Evolutionary conservation across 1,140 invertebrate species (phyloP), one percentile per base, ranked within the genome.

Genomic region (Melitaea cinxia): DNA sequence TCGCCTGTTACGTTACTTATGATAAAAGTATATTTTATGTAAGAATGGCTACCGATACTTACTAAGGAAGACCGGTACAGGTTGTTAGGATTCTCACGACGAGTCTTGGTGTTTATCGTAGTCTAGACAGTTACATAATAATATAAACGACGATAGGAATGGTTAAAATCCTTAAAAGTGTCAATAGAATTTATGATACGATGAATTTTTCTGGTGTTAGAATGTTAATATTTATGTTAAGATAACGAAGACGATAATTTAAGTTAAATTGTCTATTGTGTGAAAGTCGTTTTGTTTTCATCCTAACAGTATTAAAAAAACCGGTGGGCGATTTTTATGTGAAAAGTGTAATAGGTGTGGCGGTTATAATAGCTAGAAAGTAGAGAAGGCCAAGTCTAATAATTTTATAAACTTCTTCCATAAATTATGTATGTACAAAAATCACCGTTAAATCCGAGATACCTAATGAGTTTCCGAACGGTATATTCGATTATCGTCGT

Each of bases 381-480:
- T 65, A 26, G 35, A 50, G 3, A 53, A 58, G 35, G 35, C 5
- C 50, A 53, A 65, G 26, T 24, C 60, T 35, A 35, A 50, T 52
- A 15, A 61, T 53, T 42, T 61, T 61, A 61, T 61, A 52, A 52
- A 61, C 42, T 12, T 47, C 42, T 21, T 42, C 33, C 35, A 65
- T 65, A 58, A 65, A 59, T 65, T 65, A 65, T 65, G 26, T 58
- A 26, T 53, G 54, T 54, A 65, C 56, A 45, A 65, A 65, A 59
- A 59, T 35, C 6, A 65, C 63, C 55, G 63, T 65, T 65, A 59
- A 53, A 39, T 58, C 39, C 26, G 42, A 45, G 59, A 64, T 64
- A 56, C 53, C 30, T 49, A 53, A 59, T 58, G 37, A 24, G 33
- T 49, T 35, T 56, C 61, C 52, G 64, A 67, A 67, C 65, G 65